These are phyloP conservation scores for Galerucella calmariensis DNA, from an alignment of 2,888 invertebrate species.

Conservation along the genomic window DNA sequence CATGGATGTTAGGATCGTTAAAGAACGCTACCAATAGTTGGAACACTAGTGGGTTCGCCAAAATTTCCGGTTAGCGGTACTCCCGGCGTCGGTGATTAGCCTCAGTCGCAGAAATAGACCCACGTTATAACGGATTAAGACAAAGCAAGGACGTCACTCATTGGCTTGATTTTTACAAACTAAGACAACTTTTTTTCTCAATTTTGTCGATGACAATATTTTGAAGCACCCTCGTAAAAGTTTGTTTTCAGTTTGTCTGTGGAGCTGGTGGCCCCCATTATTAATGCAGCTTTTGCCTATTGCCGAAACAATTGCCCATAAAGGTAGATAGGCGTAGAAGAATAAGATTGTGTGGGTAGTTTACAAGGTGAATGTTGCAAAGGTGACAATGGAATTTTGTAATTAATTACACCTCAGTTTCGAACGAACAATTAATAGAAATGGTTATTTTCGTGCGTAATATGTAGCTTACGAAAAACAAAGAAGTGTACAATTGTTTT, in stretches of 20 bases:
- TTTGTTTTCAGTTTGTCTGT: not conserved
- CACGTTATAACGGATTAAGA: too few relatives aligned
- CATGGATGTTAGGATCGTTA: too few relatives aligned
- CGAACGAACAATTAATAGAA: not conserved
- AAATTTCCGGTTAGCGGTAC: too few relatives aligned
- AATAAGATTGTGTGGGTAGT: slow-evolving; percentile 13
- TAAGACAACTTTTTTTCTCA: too few relatives aligned
- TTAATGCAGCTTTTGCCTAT: not conserved
- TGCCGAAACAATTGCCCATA: slow-evolving; percentile 6
- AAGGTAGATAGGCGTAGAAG: not conserved
- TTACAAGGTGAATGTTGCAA: slow-evolving; percentile 18
- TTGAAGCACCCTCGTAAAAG: not conserved
- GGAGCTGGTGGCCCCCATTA: not conserved
- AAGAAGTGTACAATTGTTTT: not conserved
- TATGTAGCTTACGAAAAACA: slow-evolving; percentile 1
- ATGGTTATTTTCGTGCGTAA: slow-evolving; percentile 1
- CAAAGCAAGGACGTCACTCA: too few relatives aligned
- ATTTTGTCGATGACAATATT: not conserved
- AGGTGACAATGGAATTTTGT: slow-evolving; percentile 16
- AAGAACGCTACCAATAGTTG: too few relatives aligned
- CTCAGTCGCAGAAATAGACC: too few relatives aligned
- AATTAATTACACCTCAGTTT: not conserved
- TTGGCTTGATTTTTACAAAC: too few relatives aligned
- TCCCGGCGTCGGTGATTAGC: too few relatives aligned
- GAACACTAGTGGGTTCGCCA: too few relatives aligned